Percentiles rank a stretch among this genome's conserved stretches.
Conservation (phyloP, 2,888 invertebrate genomes). For the Idaea aversata region DNA sequence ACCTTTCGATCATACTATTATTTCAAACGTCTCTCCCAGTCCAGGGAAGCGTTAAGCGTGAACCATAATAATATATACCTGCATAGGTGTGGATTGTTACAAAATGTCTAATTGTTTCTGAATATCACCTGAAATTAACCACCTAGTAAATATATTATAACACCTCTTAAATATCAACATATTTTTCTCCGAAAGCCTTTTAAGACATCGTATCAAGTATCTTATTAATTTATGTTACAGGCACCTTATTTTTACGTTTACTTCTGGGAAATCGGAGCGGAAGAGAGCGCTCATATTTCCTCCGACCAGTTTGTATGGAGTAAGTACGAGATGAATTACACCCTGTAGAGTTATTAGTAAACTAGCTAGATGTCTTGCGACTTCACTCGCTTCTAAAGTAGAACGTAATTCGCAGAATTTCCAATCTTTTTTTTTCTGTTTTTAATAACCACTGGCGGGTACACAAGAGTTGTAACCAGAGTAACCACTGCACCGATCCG, state of each 20-base stretch:
- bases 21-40: too few relatives aligned
- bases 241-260: slow-evolving; percentile 31
- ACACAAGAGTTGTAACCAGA: too few relatives aligned
- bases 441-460: too few relatives aligned
- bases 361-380: neutral
- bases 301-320: slow-evolving; percentile 70
- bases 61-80: too few relatives aligned
- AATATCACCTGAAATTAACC: too few relatives aligned
- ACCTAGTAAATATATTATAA: neutral
- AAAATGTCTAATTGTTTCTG: too few relatives aligned
- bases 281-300: slow-evolving; percentile 67
- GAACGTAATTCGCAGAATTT: too few relatives aligned
- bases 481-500: too few relatives aligned
- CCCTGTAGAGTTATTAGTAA: neutral
- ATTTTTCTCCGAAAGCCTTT: slow-evolving; percentile 2
- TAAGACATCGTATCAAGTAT: slow-evolving; percentile 6
- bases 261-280: slow-evolving; percentile 45
- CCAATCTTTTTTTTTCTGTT: too few relatives aligned
- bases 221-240: slow-evolving; percentile 32
- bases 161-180: neutral
- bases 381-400: neutral
- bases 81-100: too few relatives aligned
- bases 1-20: too few relatives aligned
- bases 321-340: slow-evolving; percentile 37
- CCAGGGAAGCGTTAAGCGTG: too few relatives aligned